Conservation (phyloP, 2,113 vertebrate genomes). For the Odocoileus hemionus region DNA sequence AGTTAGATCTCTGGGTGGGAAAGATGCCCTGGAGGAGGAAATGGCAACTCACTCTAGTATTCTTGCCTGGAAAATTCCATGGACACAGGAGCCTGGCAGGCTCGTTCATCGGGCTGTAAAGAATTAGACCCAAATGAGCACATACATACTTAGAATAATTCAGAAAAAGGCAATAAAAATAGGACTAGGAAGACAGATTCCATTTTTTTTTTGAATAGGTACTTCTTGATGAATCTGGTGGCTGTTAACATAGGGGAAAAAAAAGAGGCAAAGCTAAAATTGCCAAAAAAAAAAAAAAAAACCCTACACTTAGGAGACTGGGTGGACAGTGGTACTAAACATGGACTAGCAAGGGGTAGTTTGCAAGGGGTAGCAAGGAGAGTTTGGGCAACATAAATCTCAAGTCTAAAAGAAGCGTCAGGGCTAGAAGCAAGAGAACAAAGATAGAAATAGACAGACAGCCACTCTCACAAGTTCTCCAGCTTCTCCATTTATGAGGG, state of each 20-base stretch:
- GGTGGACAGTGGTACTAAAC: fast-evolving
- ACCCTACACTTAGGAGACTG: background rate
- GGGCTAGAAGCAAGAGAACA: background rate
- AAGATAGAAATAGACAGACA: no score
- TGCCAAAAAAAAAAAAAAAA: background rate
- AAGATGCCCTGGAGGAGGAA: background rate
- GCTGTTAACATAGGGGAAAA: background rate
- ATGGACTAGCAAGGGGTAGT: background rate
- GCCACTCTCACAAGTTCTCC: background rate
- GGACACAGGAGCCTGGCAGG: background rate
- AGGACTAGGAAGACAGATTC: background rate
- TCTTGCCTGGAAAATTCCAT: background rate
- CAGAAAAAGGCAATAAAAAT: background rate
- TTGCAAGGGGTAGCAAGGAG: background rate
- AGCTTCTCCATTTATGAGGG: background rate
- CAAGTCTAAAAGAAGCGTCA: background rate
- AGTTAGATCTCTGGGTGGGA: background rate
- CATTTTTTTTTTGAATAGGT: background rate
- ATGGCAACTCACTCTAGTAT: background rate
- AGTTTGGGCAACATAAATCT: background rate
- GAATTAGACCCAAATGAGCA: background rate
- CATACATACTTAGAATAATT: background rate
- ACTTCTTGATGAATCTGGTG: background rate
- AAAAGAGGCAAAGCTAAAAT: background rate
- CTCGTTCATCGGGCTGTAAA: background rate